Evolutionary conservation across 2,888 invertebrate species (phyloP).

Genomic region (Harmothoe impar): DNA sequence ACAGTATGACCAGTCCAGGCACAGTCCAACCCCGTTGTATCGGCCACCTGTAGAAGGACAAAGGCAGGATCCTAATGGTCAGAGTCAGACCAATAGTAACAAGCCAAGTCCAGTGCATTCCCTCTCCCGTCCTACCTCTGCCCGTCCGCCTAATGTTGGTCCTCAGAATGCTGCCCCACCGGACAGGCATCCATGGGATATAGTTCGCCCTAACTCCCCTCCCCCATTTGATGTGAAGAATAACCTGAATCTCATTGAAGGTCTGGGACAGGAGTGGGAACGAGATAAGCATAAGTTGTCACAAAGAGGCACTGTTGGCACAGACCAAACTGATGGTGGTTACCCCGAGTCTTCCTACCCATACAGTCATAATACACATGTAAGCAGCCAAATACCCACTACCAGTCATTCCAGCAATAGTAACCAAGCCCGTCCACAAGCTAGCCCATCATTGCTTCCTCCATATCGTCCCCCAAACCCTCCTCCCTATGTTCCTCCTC

Average conservation of each 20-base stretch:
- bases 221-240: constrained; percentile 50
- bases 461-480: constrained; percentile 30
- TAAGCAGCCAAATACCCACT: neutral
- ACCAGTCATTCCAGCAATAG: neutral
- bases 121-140: neutral
- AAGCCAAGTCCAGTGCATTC: neutral
- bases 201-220: constrained; percentile 56
- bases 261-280: constrained; percentile 66
- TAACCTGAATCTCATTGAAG: constrained; percentile 55
- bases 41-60: constrained; percentile 20
- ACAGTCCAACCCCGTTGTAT: neutral
- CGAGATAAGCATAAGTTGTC: constrained; percentile 58
- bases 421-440: neutral
- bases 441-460: neutral
- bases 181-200: constrained; percentile 48
- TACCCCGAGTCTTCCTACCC: neutral
- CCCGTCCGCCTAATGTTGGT: neutral
- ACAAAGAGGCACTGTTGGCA: neutral
- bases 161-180: constrained; percentile 7
- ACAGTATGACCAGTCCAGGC: neutral
- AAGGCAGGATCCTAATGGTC: constrained; percentile 11
- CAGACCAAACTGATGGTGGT: neutral
- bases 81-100: neutral
- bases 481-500: constrained; percentile 49
- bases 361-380: neutral